Percentiles rank a stretch among this genome's conserved stretches.
These are phyloP conservation scores for Lasioglossum calceatum DNA, from an alignment of 2,888 invertebrate species.

Conservation along the genomic window DNA sequence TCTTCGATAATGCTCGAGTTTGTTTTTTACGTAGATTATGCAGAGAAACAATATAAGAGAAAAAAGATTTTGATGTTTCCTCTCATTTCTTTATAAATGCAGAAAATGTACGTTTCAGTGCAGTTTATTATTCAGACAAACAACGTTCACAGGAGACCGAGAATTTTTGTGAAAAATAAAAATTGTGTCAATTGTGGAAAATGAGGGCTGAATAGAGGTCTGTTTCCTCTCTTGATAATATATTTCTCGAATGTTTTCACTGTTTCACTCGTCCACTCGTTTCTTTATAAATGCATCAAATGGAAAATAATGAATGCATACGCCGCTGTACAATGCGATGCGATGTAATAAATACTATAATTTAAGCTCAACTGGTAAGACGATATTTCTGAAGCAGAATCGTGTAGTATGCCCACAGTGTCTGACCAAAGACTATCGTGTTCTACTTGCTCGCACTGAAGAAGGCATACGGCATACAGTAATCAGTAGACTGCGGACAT, in stretches of 20 bases:
- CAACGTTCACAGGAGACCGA: not conserved
- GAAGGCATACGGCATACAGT: no score
- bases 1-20: no score
- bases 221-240: not conserved
- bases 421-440: not conserved
- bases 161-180: not conserved
- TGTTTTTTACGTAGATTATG: not conserved
- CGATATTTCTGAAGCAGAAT: not conserved
- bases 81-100: no score
- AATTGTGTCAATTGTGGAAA: not conserved
- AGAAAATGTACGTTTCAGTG: no score
- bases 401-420: not conserved
- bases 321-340: no score
- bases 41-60: not conserved
- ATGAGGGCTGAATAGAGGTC: not conserved
- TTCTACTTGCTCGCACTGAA: not conserved
- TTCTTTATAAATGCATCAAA: no score
- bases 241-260: no score
- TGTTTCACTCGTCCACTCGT: no score
- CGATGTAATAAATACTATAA: no score
- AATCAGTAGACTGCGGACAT: no score
- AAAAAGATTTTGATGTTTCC: no score
- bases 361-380: not conserved
- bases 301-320: no score
- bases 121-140: not conserved